Evolutionary conservation across 2,888 invertebrate species (phyloP).

Genomic region (Ceriagrion tenellum): DNA sequence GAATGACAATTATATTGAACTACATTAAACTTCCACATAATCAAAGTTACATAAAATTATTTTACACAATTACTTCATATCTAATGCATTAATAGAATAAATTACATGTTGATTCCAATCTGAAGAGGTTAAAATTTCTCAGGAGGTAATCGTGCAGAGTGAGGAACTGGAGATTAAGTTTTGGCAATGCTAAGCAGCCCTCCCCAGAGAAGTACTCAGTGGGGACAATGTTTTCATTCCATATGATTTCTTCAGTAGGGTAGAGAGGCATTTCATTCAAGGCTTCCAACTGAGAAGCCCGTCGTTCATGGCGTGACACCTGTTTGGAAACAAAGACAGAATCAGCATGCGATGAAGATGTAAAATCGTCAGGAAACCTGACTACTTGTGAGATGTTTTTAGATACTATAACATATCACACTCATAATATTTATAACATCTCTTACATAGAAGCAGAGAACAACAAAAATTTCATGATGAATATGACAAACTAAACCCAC

Average conservation of each 20-base stretch:
- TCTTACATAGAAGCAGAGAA: too few species aligned
- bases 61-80: too few species aligned
- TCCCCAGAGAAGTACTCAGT: constrained; percentile 98
- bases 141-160: constrained; percentile 98
- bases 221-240: constrained; percentile 99
- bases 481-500: too few species aligned
- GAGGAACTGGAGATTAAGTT: constrained; percentile 98
- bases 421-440: too few species aligned
- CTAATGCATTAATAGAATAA: constrained; percentile 72
- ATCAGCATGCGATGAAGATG: neutral
- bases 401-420: too few species aligned
- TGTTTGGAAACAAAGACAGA: constrained; percentile 74
- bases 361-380: neutral
- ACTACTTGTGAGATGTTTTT: neutral
- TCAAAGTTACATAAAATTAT: too few species aligned
- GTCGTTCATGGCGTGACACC: constrained; percentile 91
- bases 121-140: constrained; percentile 97
- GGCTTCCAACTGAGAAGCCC: constrained; percentile 95
- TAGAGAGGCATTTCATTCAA: constrained; percentile 99
- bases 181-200: constrained; percentile 96
- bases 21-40: too few species aligned
- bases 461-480: too few species aligned
- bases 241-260: constrained; percentile 98
- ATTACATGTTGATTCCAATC: constrained; percentile 98
- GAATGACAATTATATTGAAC: too few species aligned